Percentiles rank a stretch among this genome's conserved stretches.
These are phyloP conservation scores for Aphidius colemani DNA, from an alignment of 2,888 invertebrate species.

Conservation along the genomic window DNA sequence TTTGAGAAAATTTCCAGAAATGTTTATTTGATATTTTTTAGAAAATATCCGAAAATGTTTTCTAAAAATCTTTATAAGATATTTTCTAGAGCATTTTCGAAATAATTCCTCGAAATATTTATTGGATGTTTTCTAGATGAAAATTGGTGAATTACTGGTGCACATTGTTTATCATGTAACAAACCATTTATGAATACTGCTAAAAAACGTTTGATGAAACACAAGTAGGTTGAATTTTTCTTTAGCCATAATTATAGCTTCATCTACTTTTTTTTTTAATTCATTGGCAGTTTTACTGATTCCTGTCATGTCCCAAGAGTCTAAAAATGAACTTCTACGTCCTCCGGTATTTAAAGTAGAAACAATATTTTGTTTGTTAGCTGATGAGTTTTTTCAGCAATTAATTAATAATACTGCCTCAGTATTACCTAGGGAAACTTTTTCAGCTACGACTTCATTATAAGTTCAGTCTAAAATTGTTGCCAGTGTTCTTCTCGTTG, in stretches of 20 bases:
- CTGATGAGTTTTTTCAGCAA: constrained; percentile 28
- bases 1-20: too few relatives aligned
- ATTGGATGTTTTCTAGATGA: too few relatives aligned
- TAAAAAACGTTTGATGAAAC: too few relatives aligned
- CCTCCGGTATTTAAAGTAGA: constrained; percentile 17
- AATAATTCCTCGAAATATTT: too few relatives aligned
- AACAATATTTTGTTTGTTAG: constrained; percentile 28
- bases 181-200: too few relatives aligned
- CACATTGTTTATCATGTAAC: too few relatives aligned
- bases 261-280: constrained; percentile 30
- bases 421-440: not conserved
- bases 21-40: too few relatives aligned
- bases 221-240: constrained; percentile 27
- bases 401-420: constrained; percentile 28
- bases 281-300: constrained; percentile 26
- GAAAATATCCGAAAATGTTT: too few relatives aligned
- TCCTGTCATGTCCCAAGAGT: constrained; percentile 33
- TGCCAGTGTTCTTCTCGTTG: constrained; percentile 29
- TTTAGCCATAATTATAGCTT: constrained; percentile 27
- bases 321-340: constrained; percentile 30
- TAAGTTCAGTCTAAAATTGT: constrained; percentile 7
- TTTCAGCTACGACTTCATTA: not conserved
- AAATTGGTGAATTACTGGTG: too few relatives aligned
- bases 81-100: too few relatives aligned
- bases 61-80: too few relatives aligned